phyloP scores from a whole-genome alignment of 2,888 invertebrate species.

The Sesia apiformis region DNA sequence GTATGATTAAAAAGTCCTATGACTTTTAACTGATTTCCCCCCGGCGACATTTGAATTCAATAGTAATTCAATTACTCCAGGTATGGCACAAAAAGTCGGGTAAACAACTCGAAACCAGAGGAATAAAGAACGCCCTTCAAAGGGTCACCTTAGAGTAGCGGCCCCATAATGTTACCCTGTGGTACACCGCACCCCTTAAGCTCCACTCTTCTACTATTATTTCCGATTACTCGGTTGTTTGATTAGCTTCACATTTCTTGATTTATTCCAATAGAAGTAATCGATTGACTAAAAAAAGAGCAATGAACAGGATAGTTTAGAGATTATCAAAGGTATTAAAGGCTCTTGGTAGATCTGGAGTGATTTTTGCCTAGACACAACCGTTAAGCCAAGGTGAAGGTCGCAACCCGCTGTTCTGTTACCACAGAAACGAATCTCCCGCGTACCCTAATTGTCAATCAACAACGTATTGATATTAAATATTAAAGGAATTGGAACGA shows the following conservation, averaged over 20 bases:
- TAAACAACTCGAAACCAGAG: constrained; percentile 36
- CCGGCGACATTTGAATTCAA: constrained; percentile 26
- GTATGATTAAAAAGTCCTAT: constrained; percentile 7
- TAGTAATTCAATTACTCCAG: constrained; percentile 43
- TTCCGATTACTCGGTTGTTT: neutral
- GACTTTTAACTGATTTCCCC: constrained; percentile 23
- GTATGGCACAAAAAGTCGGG: constrained; percentile 26
- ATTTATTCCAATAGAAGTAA: neutral
- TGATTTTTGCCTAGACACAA: constrained; percentile 29
- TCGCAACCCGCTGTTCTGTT: constrained; percentile 27
- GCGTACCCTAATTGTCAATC: constrained; percentile 3
- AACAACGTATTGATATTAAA: constrained; percentile 2
- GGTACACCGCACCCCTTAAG: constrained; percentile 22
- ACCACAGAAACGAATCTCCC: constrained; percentile 26
- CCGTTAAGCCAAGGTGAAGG: constrained; percentile 51
- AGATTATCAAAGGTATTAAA: constrained; percentile 13
- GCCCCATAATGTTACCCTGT: constrained; percentile 33
- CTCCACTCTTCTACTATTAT: neutral
- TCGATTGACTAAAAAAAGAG: constrained; percentile 1
- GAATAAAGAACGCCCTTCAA: constrained; percentile 48
- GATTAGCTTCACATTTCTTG: constrained; percentile 20
- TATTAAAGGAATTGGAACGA: neutral
- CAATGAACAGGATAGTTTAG: constrained; percentile 14
- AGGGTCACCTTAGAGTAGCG: constrained; percentile 45
- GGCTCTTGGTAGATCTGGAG: constrained; percentile 18